Evolutionary conservation across 2,888 invertebrate species (phyloP).

Genomic region (Subacronicta megacephala): DNA sequence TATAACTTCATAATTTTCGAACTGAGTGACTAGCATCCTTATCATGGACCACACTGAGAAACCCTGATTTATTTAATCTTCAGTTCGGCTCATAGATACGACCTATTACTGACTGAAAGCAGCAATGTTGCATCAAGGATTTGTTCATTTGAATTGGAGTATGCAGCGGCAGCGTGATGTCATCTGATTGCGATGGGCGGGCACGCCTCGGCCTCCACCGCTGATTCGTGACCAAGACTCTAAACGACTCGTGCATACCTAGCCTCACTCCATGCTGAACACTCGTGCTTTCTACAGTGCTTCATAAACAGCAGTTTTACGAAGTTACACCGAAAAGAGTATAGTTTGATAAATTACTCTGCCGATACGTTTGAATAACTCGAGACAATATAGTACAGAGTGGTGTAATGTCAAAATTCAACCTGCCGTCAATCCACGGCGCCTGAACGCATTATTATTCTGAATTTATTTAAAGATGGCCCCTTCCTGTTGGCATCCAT

Average conservation of each 20-base stretch:
- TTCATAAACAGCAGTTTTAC: slow-evolving; percentile 58
- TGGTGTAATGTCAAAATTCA: slow-evolving; percentile 57
- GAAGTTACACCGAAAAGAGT: slow-evolving; percentile 36
- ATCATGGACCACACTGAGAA: too few species aligned
- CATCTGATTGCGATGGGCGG: slow-evolving; percentile 81
- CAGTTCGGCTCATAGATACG: neutral
- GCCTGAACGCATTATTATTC: slow-evolving; percentile 77
- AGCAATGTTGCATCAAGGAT: slow-evolving; percentile 57
- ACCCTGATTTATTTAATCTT: too few species aligned
- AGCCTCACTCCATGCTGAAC: slow-evolving; percentile 68
- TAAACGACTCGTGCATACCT: slow-evolving; percentile 74
- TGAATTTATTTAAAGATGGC: slow-evolving; percentile 83
- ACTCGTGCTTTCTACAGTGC: slow-evolving; percentile 63
- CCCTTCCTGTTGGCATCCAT: slow-evolving; percentile 84
- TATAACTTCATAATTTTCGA: too few species aligned
- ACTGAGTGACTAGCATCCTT: too few species aligned
- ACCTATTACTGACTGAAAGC: slow-evolving; percentile 40
- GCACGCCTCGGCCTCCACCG: slow-evolving; percentile 72
- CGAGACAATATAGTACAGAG: slow-evolving; percentile 26
- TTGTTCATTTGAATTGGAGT: slow-evolving; percentile 61
- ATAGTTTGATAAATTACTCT: slow-evolving; percentile 1
- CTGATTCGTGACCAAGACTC: slow-evolving; percentile 74
- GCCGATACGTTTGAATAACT: slow-evolving; percentile 25
- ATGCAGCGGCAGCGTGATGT: slow-evolving; percentile 74
- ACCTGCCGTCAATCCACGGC: slow-evolving; percentile 65